Evolutionary conservation across 2,797 vertebrate species (phyloP).

Genomic region (Sebastes diploproa): DNA sequence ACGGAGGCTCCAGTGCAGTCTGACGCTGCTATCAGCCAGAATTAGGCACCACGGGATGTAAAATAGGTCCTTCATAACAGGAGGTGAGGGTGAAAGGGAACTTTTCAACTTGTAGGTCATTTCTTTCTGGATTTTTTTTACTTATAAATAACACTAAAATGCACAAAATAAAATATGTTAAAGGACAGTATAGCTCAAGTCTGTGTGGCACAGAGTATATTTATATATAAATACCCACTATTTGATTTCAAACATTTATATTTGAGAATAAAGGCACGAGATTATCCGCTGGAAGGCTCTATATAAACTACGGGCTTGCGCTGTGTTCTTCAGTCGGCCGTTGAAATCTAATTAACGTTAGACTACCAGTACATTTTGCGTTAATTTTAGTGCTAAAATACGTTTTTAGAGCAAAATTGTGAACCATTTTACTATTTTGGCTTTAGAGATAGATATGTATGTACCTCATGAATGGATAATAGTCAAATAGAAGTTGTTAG

Average conservation of each 20-base stretch:
- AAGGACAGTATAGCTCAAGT: too few relatives aligned
- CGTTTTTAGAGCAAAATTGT: not conserved
- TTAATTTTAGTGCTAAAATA: accelerated
- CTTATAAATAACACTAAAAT: not conserved
- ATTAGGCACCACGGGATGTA: not conserved
- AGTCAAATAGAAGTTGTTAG: not conserved
- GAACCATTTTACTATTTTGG: not conserved
- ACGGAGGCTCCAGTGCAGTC: conserved; percentile 30
- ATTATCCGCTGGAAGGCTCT: too few relatives aligned
- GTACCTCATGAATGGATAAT: not conserved
- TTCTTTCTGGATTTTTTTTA: not conserved
- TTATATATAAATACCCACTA: too few relatives aligned
- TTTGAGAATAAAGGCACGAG: too few relatives aligned
- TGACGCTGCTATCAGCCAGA: conserved; percentile 17
- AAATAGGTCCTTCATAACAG: not conserved
- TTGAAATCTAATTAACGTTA: accelerated
- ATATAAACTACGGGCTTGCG: too few relatives aligned
- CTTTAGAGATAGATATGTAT: not conserved
- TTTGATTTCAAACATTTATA: too few relatives aligned
- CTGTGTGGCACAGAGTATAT: too few relatives aligned
- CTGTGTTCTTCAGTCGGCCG: too few relatives aligned
- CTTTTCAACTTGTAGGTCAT: not conserved
- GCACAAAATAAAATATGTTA: not conserved
- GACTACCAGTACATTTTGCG: too few relatives aligned
- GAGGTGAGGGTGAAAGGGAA: not conserved